phyloP scores from a whole-genome alignment of 2,113 vertebrate species.

The Cyphomyrus plagiostoma region DNA sequence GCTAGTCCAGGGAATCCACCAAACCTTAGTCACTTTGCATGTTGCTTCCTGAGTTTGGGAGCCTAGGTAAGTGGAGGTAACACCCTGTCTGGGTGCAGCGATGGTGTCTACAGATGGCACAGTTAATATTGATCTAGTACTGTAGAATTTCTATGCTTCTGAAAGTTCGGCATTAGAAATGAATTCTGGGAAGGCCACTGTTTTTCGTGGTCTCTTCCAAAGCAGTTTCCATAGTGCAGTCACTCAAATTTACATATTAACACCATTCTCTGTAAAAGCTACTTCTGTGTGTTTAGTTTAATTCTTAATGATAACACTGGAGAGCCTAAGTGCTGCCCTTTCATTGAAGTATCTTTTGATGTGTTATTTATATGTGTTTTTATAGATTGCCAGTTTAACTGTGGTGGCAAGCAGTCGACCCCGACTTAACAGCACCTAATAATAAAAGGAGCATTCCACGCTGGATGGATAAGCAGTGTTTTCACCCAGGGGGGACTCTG shows the following conservation, averaged over 20 bases:
- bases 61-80: not conserved
- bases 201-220: not conserved
- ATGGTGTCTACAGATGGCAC: not conserved
- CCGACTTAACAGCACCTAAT: not conserved
- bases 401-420: not conserved
- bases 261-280: not conserved
- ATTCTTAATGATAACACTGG: not conserved
- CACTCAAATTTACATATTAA: not conserved
- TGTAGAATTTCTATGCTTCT: not conserved
- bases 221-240: not conserved
- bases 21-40: not conserved
- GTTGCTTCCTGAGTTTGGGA: not conserved
- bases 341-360: not conserved
- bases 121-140: not conserved
- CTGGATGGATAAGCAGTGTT: not conserved
- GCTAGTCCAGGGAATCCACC: not conserved
- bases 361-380: not conserved
- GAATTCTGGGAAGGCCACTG: not conserved
- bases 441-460: not conserved
- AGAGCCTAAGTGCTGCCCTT: not conserved
- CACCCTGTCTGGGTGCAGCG: not conserved
- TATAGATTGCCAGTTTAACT: not conserved
- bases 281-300: not conserved
- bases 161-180: not conserved
- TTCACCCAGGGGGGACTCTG: not conserved